These are phyloP conservation scores for Agrochola macilenta DNA, from an alignment of 2,888 invertebrate genomes.

Conservation along the genomic window DNA sequence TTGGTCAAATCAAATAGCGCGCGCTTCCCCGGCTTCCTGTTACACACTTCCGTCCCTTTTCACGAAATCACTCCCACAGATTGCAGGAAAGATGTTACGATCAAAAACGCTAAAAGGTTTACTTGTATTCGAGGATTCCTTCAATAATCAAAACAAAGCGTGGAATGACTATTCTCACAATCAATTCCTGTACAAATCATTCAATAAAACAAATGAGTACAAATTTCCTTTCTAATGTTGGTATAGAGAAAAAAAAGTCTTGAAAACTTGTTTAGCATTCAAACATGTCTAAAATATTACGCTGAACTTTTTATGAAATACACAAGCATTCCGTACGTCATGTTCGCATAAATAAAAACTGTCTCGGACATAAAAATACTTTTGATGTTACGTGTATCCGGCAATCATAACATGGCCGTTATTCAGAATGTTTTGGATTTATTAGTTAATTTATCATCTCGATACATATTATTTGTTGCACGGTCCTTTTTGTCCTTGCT, in stretches of 20 bases:
- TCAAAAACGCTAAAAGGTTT: not conserved
- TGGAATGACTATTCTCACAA: not conserved
- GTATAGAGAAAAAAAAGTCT: too few relatives aligned
- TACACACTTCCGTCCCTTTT: too few relatives aligned
- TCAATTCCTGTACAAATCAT: not conserved
- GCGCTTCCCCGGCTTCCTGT: too few relatives aligned
- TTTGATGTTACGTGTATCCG: slow-evolving; percentile 6
- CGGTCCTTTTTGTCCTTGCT: not conserved
- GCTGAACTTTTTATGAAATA: not conserved
- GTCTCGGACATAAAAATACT: slow-evolving; percentile 13
- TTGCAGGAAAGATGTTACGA: too few relatives aligned
- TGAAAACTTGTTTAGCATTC: too few relatives aligned
- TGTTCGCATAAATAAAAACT: slow-evolving; percentile 5
- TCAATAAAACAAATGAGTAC: not conserved
- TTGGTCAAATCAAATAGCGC: too few relatives aligned
- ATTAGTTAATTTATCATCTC: not conserved
- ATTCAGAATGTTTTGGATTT: not conserved
- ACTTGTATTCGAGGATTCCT: not conserved
- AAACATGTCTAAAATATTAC: slow-evolving; percentile 11
- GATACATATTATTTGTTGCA: not conserved
- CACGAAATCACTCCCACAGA: too few relatives aligned
- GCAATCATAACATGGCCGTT: not conserved
- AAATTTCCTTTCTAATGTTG: not conserved
- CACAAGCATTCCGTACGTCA: not conserved
- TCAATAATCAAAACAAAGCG: too few relatives aligned